phyloP scores from a whole-genome alignment of 1,140 invertebrate species.

The Monomorium pharaonis region DNA sequence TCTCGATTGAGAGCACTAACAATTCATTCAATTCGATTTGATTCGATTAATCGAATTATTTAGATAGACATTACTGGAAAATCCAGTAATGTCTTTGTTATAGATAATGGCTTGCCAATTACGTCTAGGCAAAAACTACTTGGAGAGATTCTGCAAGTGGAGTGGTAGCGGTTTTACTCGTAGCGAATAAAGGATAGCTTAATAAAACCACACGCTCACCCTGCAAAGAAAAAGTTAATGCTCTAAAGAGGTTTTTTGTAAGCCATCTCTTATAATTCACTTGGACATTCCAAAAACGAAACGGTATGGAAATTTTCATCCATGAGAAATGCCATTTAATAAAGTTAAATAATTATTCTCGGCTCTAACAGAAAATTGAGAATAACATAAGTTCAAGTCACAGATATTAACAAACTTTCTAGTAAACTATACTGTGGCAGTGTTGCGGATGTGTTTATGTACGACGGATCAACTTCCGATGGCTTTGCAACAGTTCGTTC shows the following conservation, averaged over 20 bases:
- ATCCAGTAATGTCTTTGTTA: conserved; percentile 45
- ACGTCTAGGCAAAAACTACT: conserved; percentile 41
- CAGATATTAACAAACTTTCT: background rate
- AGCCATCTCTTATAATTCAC: conserved; percentile 42
- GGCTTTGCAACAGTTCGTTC: conserved; percentile 25
- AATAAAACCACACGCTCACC: conserved; percentile 40
- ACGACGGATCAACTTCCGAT: background rate
- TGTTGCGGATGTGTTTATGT: background rate
- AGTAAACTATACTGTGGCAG: background rate
- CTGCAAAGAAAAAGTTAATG: conserved; percentile 43
- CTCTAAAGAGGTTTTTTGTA: conserved; percentile 54
- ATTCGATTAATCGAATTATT: conserved; percentile 29
- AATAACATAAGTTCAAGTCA: background rate
- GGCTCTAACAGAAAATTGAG: background rate
- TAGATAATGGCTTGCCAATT: conserved; percentile 51
- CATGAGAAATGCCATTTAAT: conserved; percentile 12
- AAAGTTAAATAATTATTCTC: background rate
- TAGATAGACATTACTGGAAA: background rate
- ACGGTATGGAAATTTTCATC: background rate
- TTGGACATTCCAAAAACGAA: conserved; percentile 43
- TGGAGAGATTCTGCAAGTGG: background rate
- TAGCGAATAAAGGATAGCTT: conserved; percentile 52
- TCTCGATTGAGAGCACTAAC: too few relatives aligned
- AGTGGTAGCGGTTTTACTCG: conserved; percentile 27
- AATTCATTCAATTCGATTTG: background rate